A percentile compares a stretch with the other conserved stretches of the same genome.
These are phyloP conservation scores for Anoplopoma fimbria DNA, from an alignment of 2,113 vertebrate genomes.

Conservation along the genomic window DNA sequence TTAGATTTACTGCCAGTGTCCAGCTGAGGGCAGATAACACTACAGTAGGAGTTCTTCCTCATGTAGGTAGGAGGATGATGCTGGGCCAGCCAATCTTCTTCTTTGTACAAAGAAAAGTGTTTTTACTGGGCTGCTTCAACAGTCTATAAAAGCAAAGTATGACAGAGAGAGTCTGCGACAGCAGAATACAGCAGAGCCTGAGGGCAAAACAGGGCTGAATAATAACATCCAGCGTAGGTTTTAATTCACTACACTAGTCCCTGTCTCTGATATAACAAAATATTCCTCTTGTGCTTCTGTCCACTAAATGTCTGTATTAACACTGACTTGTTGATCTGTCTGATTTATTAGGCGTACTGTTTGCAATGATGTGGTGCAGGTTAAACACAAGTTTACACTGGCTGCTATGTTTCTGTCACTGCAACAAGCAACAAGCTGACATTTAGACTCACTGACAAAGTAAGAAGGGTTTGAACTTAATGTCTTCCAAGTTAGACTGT, in stretches of 20 bases:
- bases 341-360: background rate
- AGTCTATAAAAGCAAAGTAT: background rate
- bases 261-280: background rate
- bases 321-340: background rate
- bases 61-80: constrained; percentile 58
- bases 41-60: constrained; percentile 77
- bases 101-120: constrained; percentile 1
- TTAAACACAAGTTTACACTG: background rate
- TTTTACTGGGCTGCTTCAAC: background rate
- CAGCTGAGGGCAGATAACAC: constrained; percentile 74
- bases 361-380: background rate
- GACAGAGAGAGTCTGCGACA: background rate
- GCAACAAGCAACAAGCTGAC: background rate
- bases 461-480: background rate
- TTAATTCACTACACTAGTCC: background rate
- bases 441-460: background rate
- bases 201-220: background rate
- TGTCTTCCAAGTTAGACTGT: background rate
- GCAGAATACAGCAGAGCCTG: background rate
- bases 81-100: constrained; percentile 26
- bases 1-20: constrained; percentile 85
- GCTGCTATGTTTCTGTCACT: background rate
- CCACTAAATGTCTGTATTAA: background rate
- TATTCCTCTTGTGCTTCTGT: background rate
- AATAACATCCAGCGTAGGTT: background rate